These are phyloP conservation scores for Agriopis marginaria DNA, from an alignment of 2,888 invertebrate species.

Conservation along the genomic window DNA sequence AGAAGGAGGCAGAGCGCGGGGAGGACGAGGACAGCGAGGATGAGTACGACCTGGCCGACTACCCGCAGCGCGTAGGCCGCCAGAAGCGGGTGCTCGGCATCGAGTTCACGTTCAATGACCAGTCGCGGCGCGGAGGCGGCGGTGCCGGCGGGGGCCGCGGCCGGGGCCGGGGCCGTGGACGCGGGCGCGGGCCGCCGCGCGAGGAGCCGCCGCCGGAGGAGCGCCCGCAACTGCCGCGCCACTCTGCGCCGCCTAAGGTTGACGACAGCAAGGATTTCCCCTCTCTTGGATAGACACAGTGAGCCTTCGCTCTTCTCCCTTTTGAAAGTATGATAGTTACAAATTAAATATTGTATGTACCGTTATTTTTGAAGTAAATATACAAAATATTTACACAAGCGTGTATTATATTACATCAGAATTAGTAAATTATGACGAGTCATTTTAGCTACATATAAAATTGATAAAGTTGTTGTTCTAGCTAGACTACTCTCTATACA, in stretches of 20 bases:
- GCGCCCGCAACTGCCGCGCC: constrained; percentile 67
- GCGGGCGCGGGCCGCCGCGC: constrained; percentile 66
- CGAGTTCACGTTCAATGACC: constrained; percentile 95
- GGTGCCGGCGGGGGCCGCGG: constrained; percentile 89
- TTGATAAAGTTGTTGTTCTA: constrained; percentile 47
- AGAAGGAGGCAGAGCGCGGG: constrained; percentile 88
- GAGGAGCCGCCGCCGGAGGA: constrained; percentile 71
- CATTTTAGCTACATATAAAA: constrained; percentile 51
- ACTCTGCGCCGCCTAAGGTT: constrained; percentile 91
- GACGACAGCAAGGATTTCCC: constrained; percentile 98
- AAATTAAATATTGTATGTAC: constrained; percentile 85
- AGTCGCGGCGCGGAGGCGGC: constrained; percentile 90
- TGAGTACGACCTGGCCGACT: constrained; percentile 91
- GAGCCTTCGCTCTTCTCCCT: constrained; percentile 78
- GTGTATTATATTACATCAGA: constrained; percentile 82
- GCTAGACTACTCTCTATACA: constrained; percentile 53
- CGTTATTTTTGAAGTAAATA: constrained; percentile 87
- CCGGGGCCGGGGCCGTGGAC: constrained; percentile 81
- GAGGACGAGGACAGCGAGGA: constrained; percentile 90
- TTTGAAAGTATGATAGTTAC: constrained; percentile 81
- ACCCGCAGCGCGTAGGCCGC: constrained; percentile 94
- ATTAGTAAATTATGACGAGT: constrained; percentile 51
- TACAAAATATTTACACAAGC: constrained; percentile 85
- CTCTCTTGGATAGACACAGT: constrained; percentile 91
- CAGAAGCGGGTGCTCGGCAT: constrained; percentile 95